Base-by-base conservation (phyloP, 37 sponge, comb jelly and placozoan genomes). In the Eunapius fragilis region DNA sequence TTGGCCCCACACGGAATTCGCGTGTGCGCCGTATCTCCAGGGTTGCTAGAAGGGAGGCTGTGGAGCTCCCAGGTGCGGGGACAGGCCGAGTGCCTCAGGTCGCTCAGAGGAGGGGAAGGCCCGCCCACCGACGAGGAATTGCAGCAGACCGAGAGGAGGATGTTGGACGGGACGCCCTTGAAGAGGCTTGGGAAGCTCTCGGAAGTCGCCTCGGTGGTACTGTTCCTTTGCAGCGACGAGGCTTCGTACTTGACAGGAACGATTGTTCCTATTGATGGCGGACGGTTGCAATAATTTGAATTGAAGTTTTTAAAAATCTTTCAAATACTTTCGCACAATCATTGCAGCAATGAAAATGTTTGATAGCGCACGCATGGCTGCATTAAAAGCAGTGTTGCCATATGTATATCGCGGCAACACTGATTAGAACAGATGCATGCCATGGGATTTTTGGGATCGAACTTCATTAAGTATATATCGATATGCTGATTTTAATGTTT, bases 21-120 rank as follows among this genome's bases (percentile, higher is more conserved):
- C 27, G 96, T 95, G 37, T 90, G 91, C 86, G 96, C 93, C 4
- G 74, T 95, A 31, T 83, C 96, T 0, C 96, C 96, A 0, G 96
- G 96, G 19, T 74, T 95, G 2, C 50, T 95, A 26, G 96, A 95
- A 49, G 93, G 96, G 28, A 69, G 58, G 32, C 85, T 95, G 93
- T 95, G 96, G 96, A 0, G 19, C 30, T 79, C 91, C 0, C 96
- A 95, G 68, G 86, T 92, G 31, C 85, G 50, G n/a, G 92, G 90
- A 5, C 85, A 85, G 33, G 95, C 91, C 50, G 31, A 37, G 10
- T 91, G 91, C 77, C 36, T 86, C 25, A 85, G 85, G 30, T 47
- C 50, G 25, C 30, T 74, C 9, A 33, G 13, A 69, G 93, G 86
- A 36, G 49, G 34, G 34, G 47, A 67, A 17, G 82, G 84, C 3